These are phyloP conservation scores for Salticus scenicus DNA, from an alignment of 2,888 invertebrate genomes.

Conservation along the genomic window DNA sequence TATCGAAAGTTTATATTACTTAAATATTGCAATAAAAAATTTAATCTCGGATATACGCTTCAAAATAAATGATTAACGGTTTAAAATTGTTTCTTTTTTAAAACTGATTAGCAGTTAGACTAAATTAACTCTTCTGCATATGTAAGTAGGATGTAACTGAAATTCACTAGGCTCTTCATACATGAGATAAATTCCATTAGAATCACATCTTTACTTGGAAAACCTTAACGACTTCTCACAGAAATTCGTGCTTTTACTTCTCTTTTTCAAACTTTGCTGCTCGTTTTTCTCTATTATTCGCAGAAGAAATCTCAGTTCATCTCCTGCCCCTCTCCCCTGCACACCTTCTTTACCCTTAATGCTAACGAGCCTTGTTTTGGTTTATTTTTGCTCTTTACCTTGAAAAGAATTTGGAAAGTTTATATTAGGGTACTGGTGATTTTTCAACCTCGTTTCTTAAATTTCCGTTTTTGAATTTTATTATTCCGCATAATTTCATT, in stretches of 20 bases:
- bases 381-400: background rate
- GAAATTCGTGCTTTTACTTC: background rate
- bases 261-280: background rate
- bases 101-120: background rate
- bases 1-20: too few relatives aligned
- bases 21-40: too few relatives aligned
- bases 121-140: background rate
- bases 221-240: background rate
- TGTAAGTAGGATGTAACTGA: background rate
- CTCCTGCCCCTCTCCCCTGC: background rate
- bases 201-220: background rate
- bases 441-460: background rate
- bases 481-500: too few relatives aligned
- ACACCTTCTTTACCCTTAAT: background rate
- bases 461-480: too few relatives aligned
- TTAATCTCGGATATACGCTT: too few relatives aligned
- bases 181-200: background rate
- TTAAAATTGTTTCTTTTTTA: too few relatives aligned
- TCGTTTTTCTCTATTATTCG: too few relatives aligned
- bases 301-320: too few relatives aligned
- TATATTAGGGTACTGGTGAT: background rate
- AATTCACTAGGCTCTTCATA: background rate
- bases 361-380: conserved; percentile 3
- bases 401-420: background rate
- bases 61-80: too few relatives aligned